Evolutionary conservation across 2,113 vertebrate species (phyloP).

Genomic region (Natator depressus): DNA sequence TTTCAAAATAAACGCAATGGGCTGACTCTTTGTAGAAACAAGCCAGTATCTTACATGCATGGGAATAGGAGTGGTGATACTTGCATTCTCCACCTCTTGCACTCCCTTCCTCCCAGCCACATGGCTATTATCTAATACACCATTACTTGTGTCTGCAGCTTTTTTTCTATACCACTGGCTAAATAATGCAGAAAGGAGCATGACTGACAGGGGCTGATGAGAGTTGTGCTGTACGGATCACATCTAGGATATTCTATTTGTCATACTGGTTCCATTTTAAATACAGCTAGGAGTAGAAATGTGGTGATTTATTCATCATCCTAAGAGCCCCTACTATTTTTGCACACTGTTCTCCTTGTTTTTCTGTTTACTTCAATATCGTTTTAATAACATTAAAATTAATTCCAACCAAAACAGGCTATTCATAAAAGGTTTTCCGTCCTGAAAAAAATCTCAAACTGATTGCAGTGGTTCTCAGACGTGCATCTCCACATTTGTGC

Average conservation of each 20-base stretch:
- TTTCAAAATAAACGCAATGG: background rate
- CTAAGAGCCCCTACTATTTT: background rate
- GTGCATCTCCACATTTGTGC: fast-evolving
- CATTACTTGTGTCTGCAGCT: background rate
- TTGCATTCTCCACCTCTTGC: background rate
- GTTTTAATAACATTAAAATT: background rate
- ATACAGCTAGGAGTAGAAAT: background rate
- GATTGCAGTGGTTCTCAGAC: background rate
- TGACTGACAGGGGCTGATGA: background rate
- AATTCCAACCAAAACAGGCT: background rate
- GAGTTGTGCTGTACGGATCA: background rate
- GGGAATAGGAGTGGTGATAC: background rate
- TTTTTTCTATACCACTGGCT: background rate
- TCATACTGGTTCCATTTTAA: conserved; percentile 3
- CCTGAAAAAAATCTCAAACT: background rate
- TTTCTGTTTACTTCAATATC: background rate
- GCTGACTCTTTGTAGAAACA: background rate
- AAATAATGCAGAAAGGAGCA: background rate
- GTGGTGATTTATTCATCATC: background rate
- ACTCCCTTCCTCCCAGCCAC: fast-evolving
- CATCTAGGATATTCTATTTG: background rate
- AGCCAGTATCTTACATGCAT: background rate
- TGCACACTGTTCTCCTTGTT: background rate
- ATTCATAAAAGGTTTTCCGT: conserved; percentile 21
- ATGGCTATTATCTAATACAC: background rate